phyloP scores from a whole-genome alignment of 1,140 invertebrate genomes.

The Eriocheir sinensis region DNA sequence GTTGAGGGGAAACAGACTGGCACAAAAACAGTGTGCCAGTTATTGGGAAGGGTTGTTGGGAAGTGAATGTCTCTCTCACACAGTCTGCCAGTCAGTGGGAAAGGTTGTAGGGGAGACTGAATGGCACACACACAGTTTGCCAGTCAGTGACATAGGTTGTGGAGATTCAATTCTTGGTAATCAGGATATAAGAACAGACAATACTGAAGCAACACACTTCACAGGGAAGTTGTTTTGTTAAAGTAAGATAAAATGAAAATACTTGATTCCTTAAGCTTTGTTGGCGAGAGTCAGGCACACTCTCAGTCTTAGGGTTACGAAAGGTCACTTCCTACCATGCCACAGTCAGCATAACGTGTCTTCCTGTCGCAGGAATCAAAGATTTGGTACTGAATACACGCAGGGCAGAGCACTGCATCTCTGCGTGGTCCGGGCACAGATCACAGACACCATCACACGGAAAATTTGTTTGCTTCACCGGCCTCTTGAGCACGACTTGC shows the following conservation, averaged over 20 bases:
- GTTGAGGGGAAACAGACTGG: background rate
- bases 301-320: conserved; percentile 29
- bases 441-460: conserved; percentile 74
- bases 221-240: background rate
- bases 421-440: conserved; percentile 48
- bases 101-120: too few relatives aligned
- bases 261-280: background rate
- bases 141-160: too few relatives aligned
- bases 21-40: background rate
- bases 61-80: too few relatives aligned
- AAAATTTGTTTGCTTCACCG: conserved; percentile 59
- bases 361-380: background rate
- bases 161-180: conserved; percentile 50
- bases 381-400: conserved; percentile 52
- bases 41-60: background rate
- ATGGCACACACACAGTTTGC: background rate
- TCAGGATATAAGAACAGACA: conserved; percentile 41
- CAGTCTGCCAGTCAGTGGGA: background rate
- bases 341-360: background rate
- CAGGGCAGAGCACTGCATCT: conserved; percentile 30
- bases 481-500: conserved; percentile 62
- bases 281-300: background rate
- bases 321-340: conserved; percentile 64
- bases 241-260: conserved; percentile 11
- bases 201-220: conserved; percentile 60